Evolutionary conservation across 2,888 invertebrate species (phyloP), one percentile per base, ranked within the genome.

Genomic region (Elaeidobius kamerunicus): DNA sequence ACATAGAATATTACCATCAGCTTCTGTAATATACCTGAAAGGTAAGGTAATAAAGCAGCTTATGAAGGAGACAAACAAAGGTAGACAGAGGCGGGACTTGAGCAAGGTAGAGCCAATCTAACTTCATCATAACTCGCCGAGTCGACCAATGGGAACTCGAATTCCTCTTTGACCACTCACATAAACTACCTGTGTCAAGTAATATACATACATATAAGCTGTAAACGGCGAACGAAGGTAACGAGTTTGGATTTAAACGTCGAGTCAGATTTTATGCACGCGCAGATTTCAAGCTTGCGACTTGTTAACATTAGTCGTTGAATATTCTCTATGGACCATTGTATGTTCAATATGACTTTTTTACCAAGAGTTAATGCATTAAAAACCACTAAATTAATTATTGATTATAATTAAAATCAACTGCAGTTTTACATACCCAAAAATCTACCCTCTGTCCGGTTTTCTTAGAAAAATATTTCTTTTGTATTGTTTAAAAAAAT

Each of bases 111-210:
- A 71, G 67, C 73, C 73, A 73, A 73, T 73, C 73, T 73, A 70
- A 69, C 70, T 69, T 72, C 71, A 67, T 73, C 73, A 73, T 73
- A 73, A 73, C 73, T 71, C 68, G 69, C 67, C 66, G 68, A 64
- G 62, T 63, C 67, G 64, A 64, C 73, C 73, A 73, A 73, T 73
- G 67, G 67, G 65, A 61, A 64, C 61, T 63, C 65, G 67, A 68
- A 71, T 71, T 68, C 68, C 67, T 71, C 71, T 70, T 70, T 71
- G 70, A 71, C 71, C 71, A 69, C 65, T 70, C 69, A 65, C 70
- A 72, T 72, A 72, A 73, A 72, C 67, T 67, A 70, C 67, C 66
- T 66, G 65, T 66, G 68, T 69, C 69, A 66, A 63, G 61, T 63
- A 66, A 69, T 69, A 68, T 69, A 67, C 64, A 65, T 66, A 64